Percentiles rank a stretch among this genome's conserved stretches.
Conservation (phyloP, 1,140 invertebrate genomes). For the Uloborus diversus region DNA sequence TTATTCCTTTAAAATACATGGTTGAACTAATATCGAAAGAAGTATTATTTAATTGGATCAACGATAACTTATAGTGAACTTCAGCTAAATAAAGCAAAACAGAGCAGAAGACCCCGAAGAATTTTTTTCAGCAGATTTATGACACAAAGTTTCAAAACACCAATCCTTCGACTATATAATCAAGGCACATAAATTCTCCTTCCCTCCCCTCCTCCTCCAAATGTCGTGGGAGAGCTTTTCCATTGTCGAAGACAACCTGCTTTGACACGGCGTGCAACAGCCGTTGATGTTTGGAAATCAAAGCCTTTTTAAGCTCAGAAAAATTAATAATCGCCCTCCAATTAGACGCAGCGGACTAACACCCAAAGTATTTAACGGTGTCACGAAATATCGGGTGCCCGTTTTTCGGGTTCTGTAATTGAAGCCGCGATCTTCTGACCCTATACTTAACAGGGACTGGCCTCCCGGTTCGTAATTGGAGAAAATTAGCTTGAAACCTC, state of each 20-base stretch:
- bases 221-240: background rate
- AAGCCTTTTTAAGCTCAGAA: slow-evolving; percentile 39
- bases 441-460: slow-evolving; percentile 33
- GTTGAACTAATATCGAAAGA: too few species aligned
- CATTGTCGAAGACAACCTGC: background rate
- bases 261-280: background rate
- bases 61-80: too few species aligned
- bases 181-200: background rate
- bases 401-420: background rate
- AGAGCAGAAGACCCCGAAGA: too few species aligned
- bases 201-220: too few species aligned
- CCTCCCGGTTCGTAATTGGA: slow-evolving; percentile 33
- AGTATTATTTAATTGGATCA: too few species aligned
- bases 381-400: background rate
- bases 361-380: slow-evolving; percentile 37
- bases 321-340: slow-evolving; percentile 25
- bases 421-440: slow-evolving; percentile 23
- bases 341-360: slow-evolving; percentile 9
- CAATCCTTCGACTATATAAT: too few species aligned
- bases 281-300: slow-evolving; percentile 44
- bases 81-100: too few species aligned
- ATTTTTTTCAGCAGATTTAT: too few species aligned
- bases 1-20: too few species aligned
- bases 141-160: too few species aligned
- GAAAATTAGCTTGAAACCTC: slow-evolving; percentile 45